These are phyloP conservation scores for Chiridota heheva DNA, from an alignment of 35 echinoderm and acorn worm species.

Conservation along the genomic window DNA sequence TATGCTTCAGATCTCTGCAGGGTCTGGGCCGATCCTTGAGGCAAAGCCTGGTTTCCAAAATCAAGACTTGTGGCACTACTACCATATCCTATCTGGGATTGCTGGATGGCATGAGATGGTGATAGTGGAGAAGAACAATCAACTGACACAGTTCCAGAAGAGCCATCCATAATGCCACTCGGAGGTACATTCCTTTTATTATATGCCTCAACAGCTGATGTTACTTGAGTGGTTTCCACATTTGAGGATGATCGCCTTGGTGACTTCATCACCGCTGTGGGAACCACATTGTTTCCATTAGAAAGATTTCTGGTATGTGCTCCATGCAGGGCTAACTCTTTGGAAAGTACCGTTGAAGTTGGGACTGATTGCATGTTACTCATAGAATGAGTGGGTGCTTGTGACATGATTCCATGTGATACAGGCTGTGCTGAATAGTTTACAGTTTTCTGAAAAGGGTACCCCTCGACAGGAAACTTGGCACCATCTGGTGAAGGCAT, in stretches of 20 bases:
- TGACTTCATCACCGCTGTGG: slow-evolving; percentile 6
- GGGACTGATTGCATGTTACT: slow-evolving; percentile 16
- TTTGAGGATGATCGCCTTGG: slow-evolving; percentile 33
- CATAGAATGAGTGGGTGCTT: too few relatives aligned
- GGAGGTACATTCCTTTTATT: slow-evolving; percentile 1
- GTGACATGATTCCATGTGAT: too few relatives aligned
- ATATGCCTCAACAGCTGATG: background rate
- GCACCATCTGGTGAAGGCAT: slow-evolving; percentile 22
- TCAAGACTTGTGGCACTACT: background rate
- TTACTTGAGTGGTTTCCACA: slow-evolving; percentile 23
- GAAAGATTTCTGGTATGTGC: slow-evolving; percentile 32
- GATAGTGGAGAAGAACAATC: background rate
- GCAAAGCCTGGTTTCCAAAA: background rate
- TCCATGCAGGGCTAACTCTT: slow-evolving; percentile 16
- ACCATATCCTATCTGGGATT: background rate
- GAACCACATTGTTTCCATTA: slow-evolving; percentile 14
- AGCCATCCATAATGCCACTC: background rate
- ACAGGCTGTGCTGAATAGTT: slow-evolving; percentile 28
- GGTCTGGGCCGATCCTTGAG: slow-evolving; percentile 21
- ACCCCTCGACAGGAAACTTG: background rate
- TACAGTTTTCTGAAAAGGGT: slow-evolving; percentile 30
- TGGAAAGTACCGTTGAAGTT: background rate
- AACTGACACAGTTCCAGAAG: slow-evolving; percentile 10
- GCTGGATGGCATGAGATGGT: background rate
- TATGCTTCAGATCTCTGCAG: slow-evolving; percentile 36